Evolutionary conservation across 2,888 invertebrate species (phyloP), one percentile per base, ranked within the genome.

Genomic region (Sphinx pinastri): DNA sequence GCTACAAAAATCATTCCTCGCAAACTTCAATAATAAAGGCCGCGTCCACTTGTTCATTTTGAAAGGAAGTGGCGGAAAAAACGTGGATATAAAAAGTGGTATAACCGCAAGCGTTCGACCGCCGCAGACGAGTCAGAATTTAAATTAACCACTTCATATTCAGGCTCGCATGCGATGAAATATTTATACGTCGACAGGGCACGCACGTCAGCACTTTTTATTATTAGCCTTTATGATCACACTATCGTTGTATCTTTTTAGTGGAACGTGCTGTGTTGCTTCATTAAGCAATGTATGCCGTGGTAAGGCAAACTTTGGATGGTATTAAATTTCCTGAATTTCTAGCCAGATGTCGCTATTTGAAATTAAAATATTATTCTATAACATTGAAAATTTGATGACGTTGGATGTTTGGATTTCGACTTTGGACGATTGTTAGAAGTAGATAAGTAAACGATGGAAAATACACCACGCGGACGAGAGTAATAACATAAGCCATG

Each of bases 81-180:
- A 55, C 19, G 75, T 77, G 77, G 77, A 82, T 79, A 79, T 79
- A 79, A 81, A 82, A 83, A 83, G 75, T 76, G 75, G 74, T 75
- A 77, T 76, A 79, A 77, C 79, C 73, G 76, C 47, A 76, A 78
- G 78, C 80, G 76, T 81, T 82, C 81, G 79, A 76, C 84, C 79
- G 80, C 77, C 78, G 77, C 80, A 79, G 80, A 79, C 81, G 80
- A 86, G 86, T 76, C 86, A 84, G 88, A 88, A 91, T 90, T 89
- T 88, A 88, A 90, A 89, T 89, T 91, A 91, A 89, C 88, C 87
- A 88, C 89, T 90, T 88, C 89, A 89, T 89, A 90, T 88, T 88
- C 86, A 77, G 80, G 82, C 81, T 81, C 81, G 81, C 77, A 79
- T 79, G 82, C 81, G 78, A 84, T 89, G 85, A 87, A 89, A 88